phyloP scores from a whole-genome alignment of 2,797 vertebrate genomes.

The Helostoma temminkii region DNA sequence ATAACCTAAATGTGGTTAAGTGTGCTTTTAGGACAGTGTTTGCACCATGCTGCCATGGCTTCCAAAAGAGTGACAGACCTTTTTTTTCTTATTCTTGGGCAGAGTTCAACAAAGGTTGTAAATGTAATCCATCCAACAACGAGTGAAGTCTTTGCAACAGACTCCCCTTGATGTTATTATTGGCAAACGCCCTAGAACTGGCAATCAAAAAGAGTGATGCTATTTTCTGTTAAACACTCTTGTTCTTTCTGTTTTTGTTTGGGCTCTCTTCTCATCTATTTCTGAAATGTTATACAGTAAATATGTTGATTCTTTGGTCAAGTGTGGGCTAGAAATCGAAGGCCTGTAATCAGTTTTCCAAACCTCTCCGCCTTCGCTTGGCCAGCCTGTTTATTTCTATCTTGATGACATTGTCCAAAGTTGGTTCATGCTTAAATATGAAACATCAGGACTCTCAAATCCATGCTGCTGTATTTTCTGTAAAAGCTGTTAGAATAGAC shows the following conservation, averaged over 20 bases:
- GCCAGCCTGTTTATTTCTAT: conserved; percentile 73
- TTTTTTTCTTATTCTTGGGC: conserved; percentile 53
- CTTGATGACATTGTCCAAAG: conserved; percentile 73
- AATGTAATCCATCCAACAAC: conserved; percentile 69
- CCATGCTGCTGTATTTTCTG: conserved; percentile 38
- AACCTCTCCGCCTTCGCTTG: conserved; percentile 67
- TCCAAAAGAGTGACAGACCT: conserved; percentile 57
- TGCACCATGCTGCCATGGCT: conserved; percentile 33
- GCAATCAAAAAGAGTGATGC: conserved; percentile 70
- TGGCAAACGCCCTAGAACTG: conserved; percentile 70
- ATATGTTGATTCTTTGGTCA: conserved; percentile 78
- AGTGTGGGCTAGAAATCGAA: conserved; percentile 72
- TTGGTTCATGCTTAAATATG: conserved; percentile 51
- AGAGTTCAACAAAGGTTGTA: conserved; percentile 73
- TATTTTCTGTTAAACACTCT: conserved; percentile 74
- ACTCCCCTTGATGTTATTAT: conserved; percentile 76
- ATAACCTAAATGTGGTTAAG: conserved; percentile 36
- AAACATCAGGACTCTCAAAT: conserved; percentile 48
- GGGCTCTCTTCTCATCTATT: conserved; percentile 62
- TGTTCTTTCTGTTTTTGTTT: conserved; percentile 31
- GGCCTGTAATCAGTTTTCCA: conserved; percentile 82
- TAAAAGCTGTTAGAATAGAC: conserved; percentile 31
- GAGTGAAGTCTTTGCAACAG: conserved; percentile 64
- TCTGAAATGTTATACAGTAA: conserved; percentile 76
- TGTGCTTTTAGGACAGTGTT: conserved; percentile 58